Percentiles rank a stretch among this genome's conserved stretches.
These are phyloP conservation scores for Drosophila fulvimacula DNA, from an alignment of 2,888 invertebrate species.

Conservation along the genomic window DNA sequence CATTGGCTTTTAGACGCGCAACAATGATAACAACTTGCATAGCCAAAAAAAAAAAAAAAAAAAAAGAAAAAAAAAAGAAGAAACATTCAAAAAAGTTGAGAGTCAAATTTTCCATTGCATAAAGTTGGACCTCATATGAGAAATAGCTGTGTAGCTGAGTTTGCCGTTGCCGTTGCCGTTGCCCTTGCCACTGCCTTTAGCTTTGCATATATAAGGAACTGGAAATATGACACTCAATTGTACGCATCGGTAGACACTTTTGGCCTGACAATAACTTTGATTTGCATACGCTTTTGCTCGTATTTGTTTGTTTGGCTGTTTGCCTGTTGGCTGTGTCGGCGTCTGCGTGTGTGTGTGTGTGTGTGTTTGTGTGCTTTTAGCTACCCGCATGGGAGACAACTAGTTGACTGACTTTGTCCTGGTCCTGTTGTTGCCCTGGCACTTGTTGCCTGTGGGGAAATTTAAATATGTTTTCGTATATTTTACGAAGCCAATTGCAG, in stretches of 20 bases:
- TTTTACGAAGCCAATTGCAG: conserved; percentile 75
- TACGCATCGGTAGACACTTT: conserved; percentile 77
- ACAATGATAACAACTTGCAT: conserved; percentile 77
- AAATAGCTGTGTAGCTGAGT: not conserved
- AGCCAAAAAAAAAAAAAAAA: conserved; percentile 28
- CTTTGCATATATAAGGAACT: conserved; percentile 66
- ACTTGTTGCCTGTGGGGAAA: conserved; percentile 76
- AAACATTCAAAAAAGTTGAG: conserved; percentile 33
- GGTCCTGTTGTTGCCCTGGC: conserved; percentile 44
- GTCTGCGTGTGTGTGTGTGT: not conserved
- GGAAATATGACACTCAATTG: conserved; percentile 80
- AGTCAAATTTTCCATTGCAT: conserved; percentile 39
- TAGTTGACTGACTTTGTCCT: conserved; percentile 54
- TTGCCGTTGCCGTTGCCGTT: conserved; percentile 5
- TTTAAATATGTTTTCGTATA: conserved; percentile 72
- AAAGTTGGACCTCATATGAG: conserved; percentile 59
- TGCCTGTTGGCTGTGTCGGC: conserved; percentile 2
- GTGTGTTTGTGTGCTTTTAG: conserved; percentile 20
- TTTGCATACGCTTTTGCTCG: conserved; percentile 62
- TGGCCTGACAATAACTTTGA: conserved; percentile 77
- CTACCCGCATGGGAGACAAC: conserved; percentile 57
- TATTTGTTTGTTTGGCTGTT: conserved; percentile 38
- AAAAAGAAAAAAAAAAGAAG: not conserved
- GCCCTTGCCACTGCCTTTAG: conserved; percentile 10
- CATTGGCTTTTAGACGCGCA: conserved; percentile 78